Percentiles rank a stretch among this genome's conserved stretches.
These are phyloP conservation scores for Enteromius viviparus DNA, from an alignment of 2,797 vertebrate genomes.

Conservation along the genomic window DNA sequence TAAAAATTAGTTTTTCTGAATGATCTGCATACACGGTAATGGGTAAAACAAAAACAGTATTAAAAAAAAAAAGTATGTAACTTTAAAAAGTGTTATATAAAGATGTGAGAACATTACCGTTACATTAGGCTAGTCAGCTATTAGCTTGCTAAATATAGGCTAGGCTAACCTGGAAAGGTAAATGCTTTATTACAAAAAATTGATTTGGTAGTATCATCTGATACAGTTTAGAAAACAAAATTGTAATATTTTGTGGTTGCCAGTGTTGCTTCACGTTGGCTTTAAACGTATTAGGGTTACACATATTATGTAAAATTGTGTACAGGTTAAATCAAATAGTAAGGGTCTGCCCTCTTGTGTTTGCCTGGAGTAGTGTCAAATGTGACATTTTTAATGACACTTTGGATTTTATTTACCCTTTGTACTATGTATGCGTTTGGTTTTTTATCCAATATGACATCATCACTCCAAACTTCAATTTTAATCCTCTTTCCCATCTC, in stretches of 20 bases:
- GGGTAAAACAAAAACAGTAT: no score
- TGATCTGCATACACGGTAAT: no score
- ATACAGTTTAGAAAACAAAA: background rate
- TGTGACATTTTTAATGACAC: background rate
- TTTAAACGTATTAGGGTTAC: constrained; percentile 19
- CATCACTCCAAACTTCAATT: background rate
- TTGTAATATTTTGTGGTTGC: background rate
- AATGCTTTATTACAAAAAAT: background rate
- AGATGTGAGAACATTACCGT: background rate
- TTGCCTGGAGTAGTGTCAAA: constrained; percentile 4
- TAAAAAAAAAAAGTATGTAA: background rate
- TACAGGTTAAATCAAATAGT: constrained; percentile 16
- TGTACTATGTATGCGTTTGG: background rate
- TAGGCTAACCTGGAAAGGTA: background rate
- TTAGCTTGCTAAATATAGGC: background rate
- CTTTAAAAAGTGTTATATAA: background rate
- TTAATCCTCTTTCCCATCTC: background rate
- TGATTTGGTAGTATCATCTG: background rate
- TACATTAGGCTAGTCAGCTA: background rate
- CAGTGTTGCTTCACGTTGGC: background rate
- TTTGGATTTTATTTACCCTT: background rate
- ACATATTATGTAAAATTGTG: constrained; percentile 2
- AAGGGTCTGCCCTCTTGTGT: constrained; percentile 44
- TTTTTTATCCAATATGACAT: constrained; percentile 8
- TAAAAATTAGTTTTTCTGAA: background rate